Conservation (phyloP, 2,888 invertebrate genomes). For the Tetranychus piercei region DNA sequence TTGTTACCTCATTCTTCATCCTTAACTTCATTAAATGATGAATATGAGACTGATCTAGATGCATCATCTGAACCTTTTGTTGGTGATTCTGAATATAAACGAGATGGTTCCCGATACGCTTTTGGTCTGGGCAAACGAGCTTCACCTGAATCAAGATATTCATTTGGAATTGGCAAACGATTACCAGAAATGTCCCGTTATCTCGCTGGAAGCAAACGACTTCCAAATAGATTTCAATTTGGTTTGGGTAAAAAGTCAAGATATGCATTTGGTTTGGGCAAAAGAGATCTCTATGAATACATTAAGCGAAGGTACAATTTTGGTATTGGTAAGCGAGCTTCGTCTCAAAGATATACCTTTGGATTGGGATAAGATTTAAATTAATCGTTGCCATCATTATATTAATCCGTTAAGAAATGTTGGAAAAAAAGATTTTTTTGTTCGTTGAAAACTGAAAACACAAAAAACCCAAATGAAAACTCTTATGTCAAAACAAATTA, state of each 20-base stretch:
- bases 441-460: too few species aligned
- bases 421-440: too few species aligned
- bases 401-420: too few species aligned
- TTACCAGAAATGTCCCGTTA: neutral
- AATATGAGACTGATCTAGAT: neutral
- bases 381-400: neutral
- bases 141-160: neutral
- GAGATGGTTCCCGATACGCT: constrained; percentile 7
- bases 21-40: neutral
- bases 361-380: constrained; percentile 7
- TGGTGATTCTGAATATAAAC: neutral
- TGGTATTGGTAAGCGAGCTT: constrained; percentile 15
- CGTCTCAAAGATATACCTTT: constrained; percentile 7
- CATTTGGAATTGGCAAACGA: constrained; percentile 10
- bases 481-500: too few species aligned
- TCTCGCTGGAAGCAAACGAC: neutral
- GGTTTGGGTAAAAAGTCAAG: constrained; percentile 24
- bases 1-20: neutral
- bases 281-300: neutral
- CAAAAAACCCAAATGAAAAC: too few species aligned
- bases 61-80: neutral
- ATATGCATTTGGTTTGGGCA: constrained; percentile 14
- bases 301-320: constrained; percentile 8
- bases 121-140: constrained; percentile 17
- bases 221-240: constrained; percentile 22